phyloP scores from a whole-genome alignment of 2,888 invertebrate species.

The Drosophila melanosoma region DNA sequence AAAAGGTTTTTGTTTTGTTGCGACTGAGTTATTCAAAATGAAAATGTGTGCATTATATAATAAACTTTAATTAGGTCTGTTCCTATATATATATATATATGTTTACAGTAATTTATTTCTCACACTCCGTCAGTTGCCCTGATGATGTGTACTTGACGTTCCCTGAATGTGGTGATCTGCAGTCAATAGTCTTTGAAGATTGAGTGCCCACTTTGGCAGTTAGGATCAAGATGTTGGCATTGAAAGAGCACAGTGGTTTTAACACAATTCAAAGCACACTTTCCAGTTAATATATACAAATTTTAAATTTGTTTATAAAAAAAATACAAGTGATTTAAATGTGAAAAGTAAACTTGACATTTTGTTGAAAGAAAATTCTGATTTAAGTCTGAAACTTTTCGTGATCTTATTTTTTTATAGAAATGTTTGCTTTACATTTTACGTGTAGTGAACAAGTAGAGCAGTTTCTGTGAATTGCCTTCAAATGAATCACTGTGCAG shows the following conservation, averaged over 20 bases:
- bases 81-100: not conserved
- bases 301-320: not conserved
- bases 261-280: not conserved
- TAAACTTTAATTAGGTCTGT: not conserved
- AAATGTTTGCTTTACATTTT: not conserved
- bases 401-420: not conserved
- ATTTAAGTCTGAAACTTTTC: not conserved
- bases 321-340: not conserved
- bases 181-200: constrained; percentile 52
- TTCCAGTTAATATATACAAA: not conserved
- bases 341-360: not conserved
- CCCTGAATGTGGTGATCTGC: constrained; percentile 44
- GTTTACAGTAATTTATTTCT: constrained; percentile 53
- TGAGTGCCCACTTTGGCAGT: constrained; percentile 44
- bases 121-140: constrained; percentile 66
- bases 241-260: constrained; percentile 58
- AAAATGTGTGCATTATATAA: constrained; percentile 1
- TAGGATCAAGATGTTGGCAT: constrained; percentile 49
- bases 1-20: not conserved
- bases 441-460: not conserved
- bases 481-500: constrained; percentile 32
- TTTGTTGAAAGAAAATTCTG: not conserved
- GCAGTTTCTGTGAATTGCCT: not conserved
- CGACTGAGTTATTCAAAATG: not conserved
- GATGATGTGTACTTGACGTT: constrained; percentile 53